phyloP scores from a whole-genome alignment of 2,797 vertebrate species.

The Sciurus carolinensis region DNA sequence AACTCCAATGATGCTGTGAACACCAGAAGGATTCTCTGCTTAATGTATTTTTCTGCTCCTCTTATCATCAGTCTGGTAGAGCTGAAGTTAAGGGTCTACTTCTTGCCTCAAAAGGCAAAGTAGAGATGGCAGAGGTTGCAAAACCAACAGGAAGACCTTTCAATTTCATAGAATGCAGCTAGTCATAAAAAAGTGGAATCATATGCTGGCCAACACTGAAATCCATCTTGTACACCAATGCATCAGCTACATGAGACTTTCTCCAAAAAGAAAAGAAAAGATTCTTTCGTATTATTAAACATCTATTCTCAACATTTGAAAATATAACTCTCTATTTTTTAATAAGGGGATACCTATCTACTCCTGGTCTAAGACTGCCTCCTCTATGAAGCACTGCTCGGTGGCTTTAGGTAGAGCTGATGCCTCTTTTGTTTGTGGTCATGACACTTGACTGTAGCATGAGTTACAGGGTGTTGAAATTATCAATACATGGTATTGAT shows the following conservation, averaged over 20 bases:
- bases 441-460: neutral
- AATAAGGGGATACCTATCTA: neutral
- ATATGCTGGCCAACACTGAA: conserved; percentile 15
- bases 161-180: neutral
- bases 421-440: neutral
- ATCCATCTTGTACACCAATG: neutral
- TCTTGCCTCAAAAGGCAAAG: neutral
- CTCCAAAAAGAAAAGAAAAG: neutral
- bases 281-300: neutral
- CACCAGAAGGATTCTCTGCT: neutral
- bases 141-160: neutral
- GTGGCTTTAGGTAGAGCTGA: neutral
- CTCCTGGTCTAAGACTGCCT: neutral
- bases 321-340: neutral
- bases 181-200: neutral
- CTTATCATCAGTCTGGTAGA: neutral
- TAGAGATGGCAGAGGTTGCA: neutral
- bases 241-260: neutral
- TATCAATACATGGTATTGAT: neutral
- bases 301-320: neutral
- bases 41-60: neutral
- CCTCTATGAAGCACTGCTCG: neutral
- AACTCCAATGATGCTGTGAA: neutral
- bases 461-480: neutral
- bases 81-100: neutral